These are phyloP conservation scores for Amblyteles armatorius DNA, from an alignment of 2,888 invertebrate genomes.

Conservation along the genomic window DNA sequence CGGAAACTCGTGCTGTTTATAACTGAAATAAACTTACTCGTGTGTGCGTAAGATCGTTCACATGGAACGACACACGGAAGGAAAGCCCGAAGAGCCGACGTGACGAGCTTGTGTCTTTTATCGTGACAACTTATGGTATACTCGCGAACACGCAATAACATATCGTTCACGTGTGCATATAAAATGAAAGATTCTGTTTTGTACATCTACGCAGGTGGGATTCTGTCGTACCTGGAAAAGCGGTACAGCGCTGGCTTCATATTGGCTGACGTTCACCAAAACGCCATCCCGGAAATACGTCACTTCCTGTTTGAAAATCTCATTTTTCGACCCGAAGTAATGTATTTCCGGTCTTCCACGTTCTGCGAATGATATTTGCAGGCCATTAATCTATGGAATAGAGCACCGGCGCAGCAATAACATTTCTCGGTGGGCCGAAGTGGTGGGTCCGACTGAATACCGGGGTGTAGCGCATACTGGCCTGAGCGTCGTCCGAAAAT, in stretches of 20 bases:
- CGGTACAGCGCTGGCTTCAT: neutral
- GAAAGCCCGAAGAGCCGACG: neutral
- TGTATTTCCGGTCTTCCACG: neutral
- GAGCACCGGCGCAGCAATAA: too few relatives aligned
- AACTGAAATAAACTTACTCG: conserved; percentile 1
- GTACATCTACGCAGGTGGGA: neutral
- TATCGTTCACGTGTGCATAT: neutral
- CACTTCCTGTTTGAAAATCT: neutral
- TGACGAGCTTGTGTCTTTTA: conserved; percentile 6
- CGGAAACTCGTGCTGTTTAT: neutral
- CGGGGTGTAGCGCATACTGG: too few relatives aligned
- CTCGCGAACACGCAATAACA: conserved; percentile 1
- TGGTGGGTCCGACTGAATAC: too few relatives aligned
- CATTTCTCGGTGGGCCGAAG: too few relatives aligned
- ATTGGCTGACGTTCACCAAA: neutral
- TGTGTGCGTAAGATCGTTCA: neutral
- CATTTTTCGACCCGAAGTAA: too few relatives aligned
- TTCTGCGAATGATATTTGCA: neutral
- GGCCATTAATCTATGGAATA: too few relatives aligned
- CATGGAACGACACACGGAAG: neutral
- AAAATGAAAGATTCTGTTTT: conserved; percentile 13
- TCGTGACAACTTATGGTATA: neutral
- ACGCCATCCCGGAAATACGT: neutral
- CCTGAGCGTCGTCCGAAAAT: neutral
- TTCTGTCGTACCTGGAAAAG: neutral